These are phyloP conservation scores for Limnephilus lunatus DNA, from an alignment of 2,888 invertebrate genomes.

Conservation along the genomic window DNA sequence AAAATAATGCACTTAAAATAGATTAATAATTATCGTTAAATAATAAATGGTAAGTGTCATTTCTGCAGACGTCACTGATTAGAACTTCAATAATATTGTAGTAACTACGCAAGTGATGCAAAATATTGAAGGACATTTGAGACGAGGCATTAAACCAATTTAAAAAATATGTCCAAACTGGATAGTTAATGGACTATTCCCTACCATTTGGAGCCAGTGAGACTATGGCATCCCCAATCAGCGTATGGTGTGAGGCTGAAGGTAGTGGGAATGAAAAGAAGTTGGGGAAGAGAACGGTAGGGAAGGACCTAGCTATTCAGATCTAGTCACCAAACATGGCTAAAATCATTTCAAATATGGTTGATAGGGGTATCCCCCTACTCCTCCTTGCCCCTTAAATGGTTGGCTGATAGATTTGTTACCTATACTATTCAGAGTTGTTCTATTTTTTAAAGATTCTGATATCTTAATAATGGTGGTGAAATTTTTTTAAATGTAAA, in stretches of 20 bases:
- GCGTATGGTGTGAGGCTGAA: too few relatives aligned
- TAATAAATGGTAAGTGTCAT: not conserved
- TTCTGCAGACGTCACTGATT: not conserved
- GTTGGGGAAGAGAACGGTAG: too few relatives aligned
- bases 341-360: too few relatives aligned
- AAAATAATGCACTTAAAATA: not conserved
- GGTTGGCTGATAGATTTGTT: not conserved
- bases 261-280: too few relatives aligned
- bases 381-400: not conserved
- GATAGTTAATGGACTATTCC: too few relatives aligned
- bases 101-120: not conserved
- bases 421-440: not conserved
- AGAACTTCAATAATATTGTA: not conserved
- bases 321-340: too few relatives aligned
- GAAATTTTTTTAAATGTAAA: not conserved
- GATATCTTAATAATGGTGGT: not conserved
- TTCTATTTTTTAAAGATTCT: not conserved
- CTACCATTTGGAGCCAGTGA: too few relatives aligned
- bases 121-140: not conserved
- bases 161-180: too few relatives aligned
- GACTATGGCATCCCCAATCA: too few relatives aligned
- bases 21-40: not conserved
- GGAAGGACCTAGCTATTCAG: too few relatives aligned
- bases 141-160: not conserved
- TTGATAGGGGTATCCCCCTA: not conserved